These are phyloP conservation scores for Muschampia staudingeri DNA, from an alignment of 2,888 invertebrate species.

Conservation along the genomic window DNA sequence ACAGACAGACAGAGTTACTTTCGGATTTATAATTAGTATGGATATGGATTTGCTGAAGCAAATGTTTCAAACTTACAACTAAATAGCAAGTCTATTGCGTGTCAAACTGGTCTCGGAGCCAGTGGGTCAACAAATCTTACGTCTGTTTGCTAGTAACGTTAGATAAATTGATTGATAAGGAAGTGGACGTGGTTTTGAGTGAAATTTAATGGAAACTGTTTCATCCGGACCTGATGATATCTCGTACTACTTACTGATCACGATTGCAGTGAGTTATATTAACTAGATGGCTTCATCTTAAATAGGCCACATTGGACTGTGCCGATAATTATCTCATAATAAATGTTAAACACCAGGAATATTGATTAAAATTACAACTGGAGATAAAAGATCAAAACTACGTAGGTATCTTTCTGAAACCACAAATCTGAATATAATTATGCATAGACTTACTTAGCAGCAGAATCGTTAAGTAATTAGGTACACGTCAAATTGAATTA, in stretches of 20 bases:
- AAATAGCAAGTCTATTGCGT: conserved; percentile 80
- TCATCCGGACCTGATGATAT: conserved; percentile 79
- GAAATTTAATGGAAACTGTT: conserved; percentile 85
- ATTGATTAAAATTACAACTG: neutral
- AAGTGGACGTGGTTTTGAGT: conserved; percentile 81
- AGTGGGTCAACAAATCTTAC: conserved; percentile 83
- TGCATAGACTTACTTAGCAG: neutral
- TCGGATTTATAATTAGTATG: too few species aligned
- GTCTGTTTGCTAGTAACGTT: conserved; percentile 79
- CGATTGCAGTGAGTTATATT: conserved; percentile 78
- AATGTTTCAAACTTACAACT: conserved; percentile 71
- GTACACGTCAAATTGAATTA: conserved; percentile 55
- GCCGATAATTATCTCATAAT: conserved; percentile 30
- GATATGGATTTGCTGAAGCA: conserved; percentile 63
- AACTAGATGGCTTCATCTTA: conserved; percentile 67
- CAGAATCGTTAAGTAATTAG: conserved; percentile 36
- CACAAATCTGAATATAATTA: neutral
- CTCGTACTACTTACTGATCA: conserved; percentile 77
- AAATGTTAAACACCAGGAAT: neutral
- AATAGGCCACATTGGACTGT: conserved; percentile 51
- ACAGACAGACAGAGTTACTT: too few species aligned
- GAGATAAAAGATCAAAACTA: neutral
- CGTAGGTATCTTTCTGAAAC: neutral
- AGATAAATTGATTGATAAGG: conserved; percentile 90
- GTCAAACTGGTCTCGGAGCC: conserved; percentile 80